Evolutionary conservation across 2,797 vertebrate species (phyloP), one percentile per base, ranked within the genome.

Genomic region (Nyctalus aviator): DNA sequence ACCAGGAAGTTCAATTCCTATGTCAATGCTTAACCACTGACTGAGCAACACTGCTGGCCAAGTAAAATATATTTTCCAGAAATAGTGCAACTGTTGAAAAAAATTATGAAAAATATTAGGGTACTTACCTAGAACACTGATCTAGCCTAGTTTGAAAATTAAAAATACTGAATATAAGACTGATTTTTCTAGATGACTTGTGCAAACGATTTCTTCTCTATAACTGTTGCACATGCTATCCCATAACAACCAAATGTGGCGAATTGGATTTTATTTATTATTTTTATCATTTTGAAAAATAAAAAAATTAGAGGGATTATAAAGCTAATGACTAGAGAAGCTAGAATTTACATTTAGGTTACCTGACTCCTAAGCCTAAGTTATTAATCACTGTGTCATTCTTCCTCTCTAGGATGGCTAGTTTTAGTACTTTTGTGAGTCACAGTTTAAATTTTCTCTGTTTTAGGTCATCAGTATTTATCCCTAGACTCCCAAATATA

Each of bases 361-460:
- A 41, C 72, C 20, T 48, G 46, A 88, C 15, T 78, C 35, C 6
- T 69, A 66, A 78, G 2, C 17, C 55, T 17, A 68, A n/a, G 14
- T 41, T 88, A 77, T 77, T 44, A 68, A 83, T 62, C 53, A n/a
- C 32, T 50, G 35, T 46, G 1, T 77, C 50, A 35, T 44, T 82
- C 8, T 75, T 13, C n/a, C 7, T 50, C 7, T 48, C 4, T 2
- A 3, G 46, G 50, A 72, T 50, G 44, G 7, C n/a, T 64, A 30
- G 11, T 64, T 77, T 93, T 71, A 76, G 25, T 84, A 50, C 76
- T 88, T 82, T 82, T 81, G 44, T 87, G 77, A 88, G 62, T 90
- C 64, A 62, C 6, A 66, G 8, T 85, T 88, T 44, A 93, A 84
- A 83, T 78, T n/a, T 71, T 75, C 66, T 64, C 53, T 68, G 48